Evolutionary conservation across 2,888 invertebrate genomes (phyloP), one percentile per base, ranked within the genome.

Genomic region (Thymelicus acteon): DNA sequence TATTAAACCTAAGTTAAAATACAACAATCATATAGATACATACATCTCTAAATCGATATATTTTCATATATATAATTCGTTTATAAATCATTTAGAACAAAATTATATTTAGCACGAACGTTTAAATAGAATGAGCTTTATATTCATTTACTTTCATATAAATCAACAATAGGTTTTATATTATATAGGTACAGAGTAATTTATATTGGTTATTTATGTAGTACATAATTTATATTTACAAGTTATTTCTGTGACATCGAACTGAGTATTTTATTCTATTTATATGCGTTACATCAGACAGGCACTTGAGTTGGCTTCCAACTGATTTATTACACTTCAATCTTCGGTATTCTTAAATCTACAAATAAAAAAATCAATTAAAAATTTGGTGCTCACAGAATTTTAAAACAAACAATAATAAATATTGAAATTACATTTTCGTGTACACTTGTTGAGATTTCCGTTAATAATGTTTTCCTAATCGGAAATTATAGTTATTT

Each of bases 191-290:
- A 72, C 72, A 70, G 19, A 40, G 63, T 60, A 58, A 57, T 19
- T 67, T 71, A 72, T 71, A 67, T 68, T 72, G 69, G 67, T 73
- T 60, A 68, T 74, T 73, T 60, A 68, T 74, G 70, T 64, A 65
- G 60, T 68, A 72, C 74, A 79, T 82, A 80, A 82, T 82, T 86
- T 83, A 85, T 89, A 90, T 90, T 88, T 89, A 90, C 89, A 90
- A 80, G 79, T 80, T 79, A 79, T 77, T 77, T 79, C 76, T 79
- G 76, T 78, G 82, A 82, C 76, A 75, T 76, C 80, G 79, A 80
- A 80, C 80, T 87, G 86, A 85, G 84, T 87, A 88, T 82, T 80
- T 82, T 86, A 88, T 82, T 80, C 81, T 86, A 88, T 82, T 80
- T 82, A 84, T 83, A 58, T 72, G 62, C 64, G 58, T 72, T 66